Evolutionary conservation across 2,888 invertebrate species (phyloP), one percentile per base, ranked within the genome.

Genomic region (Steromphala cineraria): DNA sequence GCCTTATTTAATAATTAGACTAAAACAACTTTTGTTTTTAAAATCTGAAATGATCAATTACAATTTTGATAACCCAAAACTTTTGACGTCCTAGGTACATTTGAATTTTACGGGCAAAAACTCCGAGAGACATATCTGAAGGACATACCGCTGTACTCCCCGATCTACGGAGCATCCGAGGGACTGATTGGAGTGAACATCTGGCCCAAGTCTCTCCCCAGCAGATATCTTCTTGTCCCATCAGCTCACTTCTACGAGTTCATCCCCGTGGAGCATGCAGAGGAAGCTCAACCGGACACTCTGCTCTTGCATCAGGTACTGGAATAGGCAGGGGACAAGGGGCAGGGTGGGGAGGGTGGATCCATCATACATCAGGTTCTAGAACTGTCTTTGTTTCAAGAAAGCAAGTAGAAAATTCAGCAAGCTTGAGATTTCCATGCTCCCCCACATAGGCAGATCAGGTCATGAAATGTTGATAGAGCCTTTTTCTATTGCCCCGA

Each of bases 121-220:
- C 80, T 91, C 71, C 79, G 88, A 67, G 86, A 89, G 62, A 86
- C 87, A 0, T 89, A 87, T 79, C 87, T 87, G 80, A 86, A 81
- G n/a, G 91, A 87, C 17, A 86, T 90, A 7, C 90, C 90, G 4
- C 78, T 91, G 8, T 93, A 92, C 81, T 92, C 92, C 0, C 91
- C 92, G 0, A 80, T 92, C 19, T 92, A 92, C 87, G 92, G 90
- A 19, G 93, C 93, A 8, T 92, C 93, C 17, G 93, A 93, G 80
- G 92, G 90, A n/a, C 81, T 91, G 17, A 77, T 90, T 17, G 91
- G 91, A 2, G 79, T 90, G 19, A 90, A 91, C 71, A 88, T 91
- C 71, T 91, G 91, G 90, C 90, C 90, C 2, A 74, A 75, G 15
- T 84, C 85, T 10, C 83, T 85, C 46, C 91, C 91, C 0, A 88